These are phyloP conservation scores for Rhopilema esculentum DNA, from an alignment of 30 jellyfish, hydroid and myxozoan genomes.

Conservation along the genomic window DNA sequence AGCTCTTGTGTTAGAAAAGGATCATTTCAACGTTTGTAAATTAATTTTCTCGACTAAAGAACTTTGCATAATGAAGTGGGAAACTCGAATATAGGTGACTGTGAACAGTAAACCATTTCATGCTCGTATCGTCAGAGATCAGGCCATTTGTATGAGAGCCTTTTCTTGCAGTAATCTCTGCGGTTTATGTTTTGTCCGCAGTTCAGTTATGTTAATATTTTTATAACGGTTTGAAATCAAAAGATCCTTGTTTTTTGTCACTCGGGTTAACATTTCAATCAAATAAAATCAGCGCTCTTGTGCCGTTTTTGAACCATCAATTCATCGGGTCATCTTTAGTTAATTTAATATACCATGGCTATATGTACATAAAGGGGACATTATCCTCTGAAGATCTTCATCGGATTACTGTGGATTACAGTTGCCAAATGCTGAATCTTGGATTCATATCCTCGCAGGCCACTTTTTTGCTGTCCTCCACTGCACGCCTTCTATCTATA, in stretches of 20 bases:
- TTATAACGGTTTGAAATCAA: constrained; percentile 58
- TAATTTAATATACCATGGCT: neutral
- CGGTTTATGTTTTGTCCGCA: constrained; percentile 59
- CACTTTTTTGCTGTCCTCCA: neutral
- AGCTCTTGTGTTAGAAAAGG: constrained; percentile 21
- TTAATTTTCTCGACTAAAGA: neutral
- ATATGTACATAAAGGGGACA: neutral
- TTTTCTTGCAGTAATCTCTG: constrained; percentile 46
- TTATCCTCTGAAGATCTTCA: neutral
- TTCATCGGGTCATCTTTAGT: neutral
- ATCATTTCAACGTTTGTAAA: constrained; percentile 31
- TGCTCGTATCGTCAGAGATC: constrained; percentile 19
- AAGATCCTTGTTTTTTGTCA: constrained; percentile 62
- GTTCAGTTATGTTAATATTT: constrained; percentile 29
- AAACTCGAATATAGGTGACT: neutral
- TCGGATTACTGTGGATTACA: neutral
- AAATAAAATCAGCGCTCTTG: constrained; percentile 13
- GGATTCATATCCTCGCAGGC: neutral
- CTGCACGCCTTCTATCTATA: too few species aligned
- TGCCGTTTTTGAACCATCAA: neutral
- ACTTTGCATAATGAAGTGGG: constrained; percentile 16
- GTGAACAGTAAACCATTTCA: neutral
- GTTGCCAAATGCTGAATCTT: neutral
- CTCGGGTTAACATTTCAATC: constrained; percentile 37
- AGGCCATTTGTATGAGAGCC: constrained; percentile 6